A percentile compares a stretch with the other conserved stretches of the same genome.
These are phyloP conservation scores for Gymnosoma rotundatum DNA, from an alignment of 2,888 invertebrate species.

Conservation along the genomic window DNA sequence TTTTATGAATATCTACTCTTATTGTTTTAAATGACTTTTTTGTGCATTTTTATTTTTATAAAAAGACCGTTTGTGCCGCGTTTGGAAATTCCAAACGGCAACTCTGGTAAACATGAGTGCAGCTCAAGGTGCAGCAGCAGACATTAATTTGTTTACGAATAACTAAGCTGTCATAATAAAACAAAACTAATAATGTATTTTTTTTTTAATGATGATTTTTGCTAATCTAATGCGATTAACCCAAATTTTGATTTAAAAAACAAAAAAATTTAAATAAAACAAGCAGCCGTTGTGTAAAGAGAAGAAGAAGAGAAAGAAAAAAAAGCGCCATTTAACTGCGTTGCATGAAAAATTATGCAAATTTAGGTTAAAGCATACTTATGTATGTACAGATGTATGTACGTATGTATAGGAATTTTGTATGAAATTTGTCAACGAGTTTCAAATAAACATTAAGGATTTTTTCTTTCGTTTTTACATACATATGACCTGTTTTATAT, in stretches of 20 bases:
- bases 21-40: too few species aligned
- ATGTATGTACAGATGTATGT: too few species aligned
- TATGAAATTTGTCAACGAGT: slow-evolving; percentile 34
- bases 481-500: slow-evolving; percentile 9
- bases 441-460: slow-evolving; percentile 4
- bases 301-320: neutral
- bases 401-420: neutral
- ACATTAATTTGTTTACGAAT: too few species aligned
- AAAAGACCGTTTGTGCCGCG: too few species aligned
- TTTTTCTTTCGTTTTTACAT: neutral
- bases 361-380: slow-evolving; percentile 54
- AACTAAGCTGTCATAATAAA: too few species aligned
- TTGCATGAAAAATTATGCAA: slow-evolving; percentile 36
- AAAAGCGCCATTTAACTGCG: neutral
- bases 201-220: neutral
- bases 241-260: slow-evolving; percentile 1
- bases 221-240: slow-evolving; percentile 31
- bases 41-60: too few species aligned
- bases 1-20: too few species aligned
- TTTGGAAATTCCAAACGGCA: too few species aligned
- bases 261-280: neutral
- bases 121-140: too few species aligned
- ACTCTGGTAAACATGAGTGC: too few species aligned
- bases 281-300: neutral
- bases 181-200: neutral